Evolutionary conservation across 2,113 vertebrate species (phyloP), one percentile per base, ranked within the genome.

Genomic region (Centropus bengalensis): DNA sequence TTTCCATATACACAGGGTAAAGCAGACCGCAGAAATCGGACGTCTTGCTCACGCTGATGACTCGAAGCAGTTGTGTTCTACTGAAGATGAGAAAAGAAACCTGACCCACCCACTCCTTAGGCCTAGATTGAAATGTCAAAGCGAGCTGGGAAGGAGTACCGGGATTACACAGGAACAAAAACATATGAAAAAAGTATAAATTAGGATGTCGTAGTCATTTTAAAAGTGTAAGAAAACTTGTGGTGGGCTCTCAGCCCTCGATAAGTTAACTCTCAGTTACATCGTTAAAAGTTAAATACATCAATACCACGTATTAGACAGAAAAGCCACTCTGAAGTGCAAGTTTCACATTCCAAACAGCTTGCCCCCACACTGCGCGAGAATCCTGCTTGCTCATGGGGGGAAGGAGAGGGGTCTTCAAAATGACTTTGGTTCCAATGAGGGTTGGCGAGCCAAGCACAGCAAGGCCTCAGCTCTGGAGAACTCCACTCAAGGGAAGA

Each of bases 1-100:
- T 98, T 97, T 97, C 97, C 96, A 98, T 97, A 96, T 91, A 97
- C 97, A 98, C 97, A 98, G 97, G 96, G 95, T 73, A 94, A 97
- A 97, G 97, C 51, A 94, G 97, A 96, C 94, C 33, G 30, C 92
- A 86, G 86, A 24, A 87, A 86, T 91, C 86, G 28, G 64, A 60
- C 81, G 81, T 82, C 87, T 91, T 66, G 78, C 96, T 96, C 95
- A 93, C 90, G 88, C 89, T n/a, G 86, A 91, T 70, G 96, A 96
- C 42, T 90, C 81, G 55, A 97, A 97, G 96, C 83, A 63, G 73
- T 80, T 88, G 88, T 92, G 94, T 96, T 96, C 93, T 93, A 86
- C 81, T 76, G 71, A 94, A 88, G 85, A 95, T 95, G 91, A 69
- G 66, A 93, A 92, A 94, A 89, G 67, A 86, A 93, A 56, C 56